Conservation (phyloP, 2,888 invertebrate species). For the Lasius platythorax region DNA sequence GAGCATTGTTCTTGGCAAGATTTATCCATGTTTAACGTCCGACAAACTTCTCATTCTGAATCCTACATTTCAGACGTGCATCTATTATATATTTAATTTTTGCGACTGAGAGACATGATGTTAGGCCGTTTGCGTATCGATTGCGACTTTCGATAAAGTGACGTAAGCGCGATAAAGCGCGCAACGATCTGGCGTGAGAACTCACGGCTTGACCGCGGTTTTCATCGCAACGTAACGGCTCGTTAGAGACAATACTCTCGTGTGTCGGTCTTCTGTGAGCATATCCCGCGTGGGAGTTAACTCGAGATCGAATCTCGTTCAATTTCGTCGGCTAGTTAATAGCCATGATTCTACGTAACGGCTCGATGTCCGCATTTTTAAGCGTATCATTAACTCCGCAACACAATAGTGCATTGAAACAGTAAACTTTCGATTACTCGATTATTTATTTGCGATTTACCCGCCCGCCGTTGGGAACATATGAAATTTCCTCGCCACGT, state of each 20-base stretch:
- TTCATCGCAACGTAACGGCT: constrained; percentile 53
- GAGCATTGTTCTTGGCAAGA: background rate
- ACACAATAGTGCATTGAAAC: constrained; percentile 73
- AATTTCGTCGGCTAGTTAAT: constrained; percentile 74
- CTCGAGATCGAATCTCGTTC: constrained; percentile 75
- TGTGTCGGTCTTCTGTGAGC: constrained; percentile 62
- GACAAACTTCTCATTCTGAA: background rate
- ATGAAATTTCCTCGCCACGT: constrained; percentile 42
- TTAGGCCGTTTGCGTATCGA: constrained; percentile 41
- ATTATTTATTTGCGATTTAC: constrained; percentile 58
- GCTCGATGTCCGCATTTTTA: constrained; percentile 66
- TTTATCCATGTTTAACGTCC: background rate
- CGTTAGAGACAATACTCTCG: constrained; percentile 65
- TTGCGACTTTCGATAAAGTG: constrained; percentile 47
- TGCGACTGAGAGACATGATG: constrained; percentile 14
- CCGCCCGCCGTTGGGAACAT: constrained; percentile 27
- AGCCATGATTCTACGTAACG: constrained; percentile 73
- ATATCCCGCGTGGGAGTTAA: constrained; percentile 70
- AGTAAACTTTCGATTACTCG: constrained; percentile 70
- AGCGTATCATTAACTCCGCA: constrained; percentile 53
- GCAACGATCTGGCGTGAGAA: constrained; percentile 68
- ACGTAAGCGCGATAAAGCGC: constrained; percentile 38
- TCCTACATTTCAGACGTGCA: background rate
- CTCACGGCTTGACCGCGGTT: constrained; percentile 45
- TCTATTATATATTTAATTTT: constrained; percentile 21